Percentiles rank a stretch among this genome's conserved stretches.
Evolutionary conservation across 2,888 invertebrate genomes (phyloP).

Genomic region (Willowsia nigromaculata): DNA sequence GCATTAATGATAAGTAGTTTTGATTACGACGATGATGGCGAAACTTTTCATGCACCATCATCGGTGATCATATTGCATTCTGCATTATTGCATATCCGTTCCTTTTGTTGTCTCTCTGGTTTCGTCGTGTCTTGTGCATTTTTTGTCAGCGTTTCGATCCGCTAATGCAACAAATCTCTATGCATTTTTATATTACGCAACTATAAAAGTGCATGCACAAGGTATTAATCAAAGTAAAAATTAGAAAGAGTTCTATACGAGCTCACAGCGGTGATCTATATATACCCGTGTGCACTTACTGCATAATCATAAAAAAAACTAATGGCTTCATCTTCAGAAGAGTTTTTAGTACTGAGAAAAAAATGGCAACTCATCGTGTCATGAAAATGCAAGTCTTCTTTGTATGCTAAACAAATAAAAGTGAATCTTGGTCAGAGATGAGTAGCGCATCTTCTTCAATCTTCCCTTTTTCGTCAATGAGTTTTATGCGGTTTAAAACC

Average conservation of each 20-base stretch:
- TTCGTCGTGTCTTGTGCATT: conserved; percentile 4
- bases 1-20: background rate
- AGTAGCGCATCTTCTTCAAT: background rate
- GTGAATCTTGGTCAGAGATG: background rate
- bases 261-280: no score
- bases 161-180: conserved; percentile 7
- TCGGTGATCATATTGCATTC: background rate
- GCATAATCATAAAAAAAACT: no score
- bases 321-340: no score
- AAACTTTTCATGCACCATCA: conserved; percentile 15
- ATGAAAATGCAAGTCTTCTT: background rate
- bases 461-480: background rate
- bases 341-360: background rate
- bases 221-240: background rate
- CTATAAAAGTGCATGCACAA: background rate
- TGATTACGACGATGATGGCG: background rate
- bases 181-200: background rate
- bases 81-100: conserved; percentile 31
- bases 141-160: conserved; percentile 10
- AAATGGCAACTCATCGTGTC: background rate
- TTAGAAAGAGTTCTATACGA: background rate
- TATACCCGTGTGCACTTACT: no score
- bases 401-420: background rate
- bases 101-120: background rate
- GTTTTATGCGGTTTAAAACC: background rate